These are phyloP conservation scores for Chydorus sphaericus DNA, from an alignment of 2,888 invertebrate species.

Conservation along the genomic window DNA sequence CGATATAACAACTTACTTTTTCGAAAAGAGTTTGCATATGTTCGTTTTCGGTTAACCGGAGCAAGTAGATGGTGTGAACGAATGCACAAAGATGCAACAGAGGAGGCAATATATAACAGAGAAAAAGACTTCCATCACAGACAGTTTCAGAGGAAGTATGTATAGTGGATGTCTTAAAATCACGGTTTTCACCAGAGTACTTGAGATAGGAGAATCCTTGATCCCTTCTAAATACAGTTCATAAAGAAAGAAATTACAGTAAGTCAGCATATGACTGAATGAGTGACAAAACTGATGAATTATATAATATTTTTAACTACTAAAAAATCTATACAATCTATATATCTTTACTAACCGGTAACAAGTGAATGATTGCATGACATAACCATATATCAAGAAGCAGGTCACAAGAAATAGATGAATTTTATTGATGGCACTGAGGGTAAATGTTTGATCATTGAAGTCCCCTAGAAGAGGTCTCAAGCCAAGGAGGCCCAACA, in stretches of 20 bases:
- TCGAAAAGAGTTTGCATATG: slow-evolving; percentile 71
- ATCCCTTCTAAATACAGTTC: slow-evolving; percentile 50
- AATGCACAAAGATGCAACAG: slow-evolving; percentile 55
- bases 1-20: slow-evolving; percentile 42
- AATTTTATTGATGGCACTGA: slow-evolving; percentile 45
- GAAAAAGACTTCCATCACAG: slow-evolving; percentile 53
- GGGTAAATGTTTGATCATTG: slow-evolving; percentile 41
- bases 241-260: no score
- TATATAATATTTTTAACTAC: not conserved
- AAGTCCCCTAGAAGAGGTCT: slow-evolving; percentile 50
- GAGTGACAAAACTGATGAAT: not conserved
- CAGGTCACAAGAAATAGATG: slow-evolving; percentile 49
- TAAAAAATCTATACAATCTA: not conserved
- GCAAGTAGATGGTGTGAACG: slow-evolving; percentile 53
- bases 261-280: no score
- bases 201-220: slow-evolving; percentile 48
- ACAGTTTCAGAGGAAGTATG: slow-evolving; percentile 5
- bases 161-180: no score
- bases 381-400: slow-evolving; percentile 46
- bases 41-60: slow-evolving; percentile 62
- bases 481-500: slow-evolving; percentile 58
- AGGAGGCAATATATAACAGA: slow-evolving; percentile 59
- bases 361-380: slow-evolving; percentile 63
- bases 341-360: slow-evolving; percentile 42
- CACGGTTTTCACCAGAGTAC: not conserved